Evolutionary conservation across 2,797 vertebrate genomes (phyloP).

Genomic region (Eulemur coronatus): DNA sequence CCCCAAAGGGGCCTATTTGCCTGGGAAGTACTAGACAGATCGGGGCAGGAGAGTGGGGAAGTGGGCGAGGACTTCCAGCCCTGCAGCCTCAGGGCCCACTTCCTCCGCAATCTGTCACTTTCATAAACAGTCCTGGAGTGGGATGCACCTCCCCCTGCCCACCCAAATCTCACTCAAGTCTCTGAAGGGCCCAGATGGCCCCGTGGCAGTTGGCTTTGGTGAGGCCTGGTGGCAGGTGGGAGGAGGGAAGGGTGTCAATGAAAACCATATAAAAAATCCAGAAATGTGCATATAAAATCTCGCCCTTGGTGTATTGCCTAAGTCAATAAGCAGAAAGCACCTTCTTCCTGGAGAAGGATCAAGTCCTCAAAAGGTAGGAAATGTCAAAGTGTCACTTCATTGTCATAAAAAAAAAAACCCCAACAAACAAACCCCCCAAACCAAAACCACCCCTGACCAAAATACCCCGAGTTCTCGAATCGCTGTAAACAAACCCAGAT

Average conservation of each 20-base stretch:
- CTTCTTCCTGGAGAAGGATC: conserved; percentile 82
- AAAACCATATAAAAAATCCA: conserved; percentile 75
- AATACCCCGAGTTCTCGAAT: conserved; percentile 77
- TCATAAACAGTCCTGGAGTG: not conserved
- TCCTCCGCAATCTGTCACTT: not conserved
- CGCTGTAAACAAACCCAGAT: conserved; percentile 84
- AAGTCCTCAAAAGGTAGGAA: conserved; percentile 82
- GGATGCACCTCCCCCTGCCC: not conserved
- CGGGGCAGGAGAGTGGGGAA: not conserved
- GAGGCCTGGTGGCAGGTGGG: conserved; percentile 66
- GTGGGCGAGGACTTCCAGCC: not conserved
- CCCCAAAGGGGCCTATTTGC: conserved; percentile 8
- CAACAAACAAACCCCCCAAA: conserved; percentile 68
- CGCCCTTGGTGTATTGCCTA: conserved; percentile 83
- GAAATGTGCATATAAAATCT: conserved; percentile 82
- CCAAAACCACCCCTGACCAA: conserved; percentile 73
- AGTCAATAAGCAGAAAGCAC: conserved; percentile 80
- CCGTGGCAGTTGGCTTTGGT: conserved; percentile 70
- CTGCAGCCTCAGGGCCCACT: not conserved
- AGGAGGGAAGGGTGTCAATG: conserved; percentile 52
- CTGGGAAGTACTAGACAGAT: conserved; percentile 22
- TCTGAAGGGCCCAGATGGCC: conserved; percentile 58
- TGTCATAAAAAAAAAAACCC: conserved; percentile 74
- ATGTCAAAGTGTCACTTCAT: conserved; percentile 82
- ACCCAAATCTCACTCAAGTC: conserved; percentile 39